Conservation (phyloP, 1,140 invertebrate genomes). For the Bombus huntii region DNA sequence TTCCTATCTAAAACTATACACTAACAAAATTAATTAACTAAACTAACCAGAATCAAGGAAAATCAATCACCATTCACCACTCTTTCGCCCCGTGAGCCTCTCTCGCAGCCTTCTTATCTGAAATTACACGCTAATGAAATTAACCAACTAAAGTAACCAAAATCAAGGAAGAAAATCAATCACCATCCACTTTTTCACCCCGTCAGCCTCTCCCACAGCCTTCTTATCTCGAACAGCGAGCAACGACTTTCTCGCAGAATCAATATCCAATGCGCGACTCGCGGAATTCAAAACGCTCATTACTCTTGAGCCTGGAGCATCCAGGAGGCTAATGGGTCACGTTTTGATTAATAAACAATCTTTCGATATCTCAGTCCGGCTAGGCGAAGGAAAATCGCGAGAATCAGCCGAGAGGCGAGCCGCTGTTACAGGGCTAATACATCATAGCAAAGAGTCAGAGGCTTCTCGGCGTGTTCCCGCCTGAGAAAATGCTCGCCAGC, state of each 20-base stretch:
- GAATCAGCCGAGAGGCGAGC: background rate
- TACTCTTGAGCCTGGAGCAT: background rate
- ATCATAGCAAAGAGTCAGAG: background rate
- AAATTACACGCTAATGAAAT: background rate
- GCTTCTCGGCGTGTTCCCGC: background rate
- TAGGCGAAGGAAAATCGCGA: background rate
- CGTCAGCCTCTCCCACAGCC: background rate
- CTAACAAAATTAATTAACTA: too few species aligned
- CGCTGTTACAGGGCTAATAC: background rate
- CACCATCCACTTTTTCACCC: background rate
- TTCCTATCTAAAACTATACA: too few species aligned
- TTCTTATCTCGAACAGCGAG: background rate
- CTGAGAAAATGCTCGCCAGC: slow-evolving; percentile 9
- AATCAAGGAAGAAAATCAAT: background rate
- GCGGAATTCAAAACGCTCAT: background rate
- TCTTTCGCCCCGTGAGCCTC: too few species aligned
- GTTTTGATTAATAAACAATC: slow-evolving; percentile 29
- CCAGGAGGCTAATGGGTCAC: background rate
- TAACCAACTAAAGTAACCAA: background rate
- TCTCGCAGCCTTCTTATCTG: too few species aligned
- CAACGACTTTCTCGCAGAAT: background rate
- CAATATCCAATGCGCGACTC: background rate
- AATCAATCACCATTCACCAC: too few species aligned
- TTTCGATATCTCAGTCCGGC: background rate
- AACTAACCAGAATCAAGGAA: too few species aligned